Evolutionary conservation across 2,888 invertebrate genomes (phyloP).

Genomic region (Encarsia formosa): DNA sequence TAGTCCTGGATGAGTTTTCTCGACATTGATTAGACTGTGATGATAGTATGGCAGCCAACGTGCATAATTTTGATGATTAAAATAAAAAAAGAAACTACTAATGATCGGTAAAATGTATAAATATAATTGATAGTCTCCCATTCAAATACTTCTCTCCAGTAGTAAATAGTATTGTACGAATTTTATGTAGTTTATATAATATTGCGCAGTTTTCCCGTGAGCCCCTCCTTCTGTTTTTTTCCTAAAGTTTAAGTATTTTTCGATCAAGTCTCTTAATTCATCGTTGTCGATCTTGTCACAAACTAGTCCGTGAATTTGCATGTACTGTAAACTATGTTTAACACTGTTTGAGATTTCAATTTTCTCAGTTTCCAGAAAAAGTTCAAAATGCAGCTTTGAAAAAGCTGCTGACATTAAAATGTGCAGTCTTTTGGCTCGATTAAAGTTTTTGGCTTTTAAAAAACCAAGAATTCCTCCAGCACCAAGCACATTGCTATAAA

Average conservation of each 20-base stretch:
- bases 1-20: slow-evolving; percentile 37
- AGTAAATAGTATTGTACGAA: slow-evolving; percentile 33
- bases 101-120: slow-evolving; percentile 30
- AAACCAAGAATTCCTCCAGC: slow-evolving; percentile 27
- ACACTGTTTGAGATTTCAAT: no score
- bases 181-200: slow-evolving; percentile 35
- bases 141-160: slow-evolving; percentile 9
- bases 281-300: slow-evolving; percentile 26
- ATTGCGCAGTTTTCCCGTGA: slow-evolving; percentile 38
- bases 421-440: slow-evolving; percentile 23
- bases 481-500: slow-evolving; percentile 23
- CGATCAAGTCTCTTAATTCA: slow-evolving; percentile 16
- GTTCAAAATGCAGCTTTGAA: slow-evolving; percentile 32
- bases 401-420: slow-evolving; percentile 16
- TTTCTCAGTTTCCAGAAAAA: no score
- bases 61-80: slow-evolving; percentile 41
- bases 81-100: slow-evolving; percentile 36
- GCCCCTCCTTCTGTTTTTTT: slow-evolving; percentile 29
- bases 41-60: slow-evolving; percentile 36
- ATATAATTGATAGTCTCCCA: slow-evolving; percentile 15
- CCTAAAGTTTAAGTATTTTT: slow-evolving; percentile 28
- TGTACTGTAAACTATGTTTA: no score
- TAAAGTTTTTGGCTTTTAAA: slow-evolving; percentile 30
- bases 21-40: slow-evolving; percentile 36
- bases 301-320: no score